Percentiles rank a stretch among this genome's conserved stretches.
These are phyloP conservation scores for Prorops nasuta DNA, from an alignment of 1,140 invertebrate genomes.

Conservation along the genomic window DNA sequence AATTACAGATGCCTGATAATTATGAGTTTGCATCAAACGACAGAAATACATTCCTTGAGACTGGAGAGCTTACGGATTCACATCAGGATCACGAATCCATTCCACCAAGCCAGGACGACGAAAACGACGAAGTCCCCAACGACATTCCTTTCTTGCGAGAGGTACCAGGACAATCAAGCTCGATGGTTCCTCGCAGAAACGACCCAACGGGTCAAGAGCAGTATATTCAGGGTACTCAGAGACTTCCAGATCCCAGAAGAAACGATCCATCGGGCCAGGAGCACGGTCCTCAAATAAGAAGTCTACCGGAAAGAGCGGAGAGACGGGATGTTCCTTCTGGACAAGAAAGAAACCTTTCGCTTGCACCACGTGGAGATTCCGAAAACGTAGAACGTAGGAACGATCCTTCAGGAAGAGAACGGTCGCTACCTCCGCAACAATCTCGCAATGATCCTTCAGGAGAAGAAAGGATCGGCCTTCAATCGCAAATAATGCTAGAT, in stretches of 20 bases:
- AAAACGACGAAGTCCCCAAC: constrained; percentile 53
- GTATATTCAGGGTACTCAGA: constrained; percentile 33
- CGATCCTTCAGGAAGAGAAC: constrained; percentile 49
- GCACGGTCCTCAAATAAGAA: constrained; percentile 30
- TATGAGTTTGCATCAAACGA: constrained; percentile 55
- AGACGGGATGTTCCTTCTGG: constrained; percentile 48
- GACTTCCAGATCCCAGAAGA: constrained; percentile 39
- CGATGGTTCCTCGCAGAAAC: constrained; percentile 45
- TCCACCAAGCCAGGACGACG: constrained; percentile 50
- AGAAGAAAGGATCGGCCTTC: constrained; percentile 36
- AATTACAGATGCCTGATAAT: constrained; percentile 42
- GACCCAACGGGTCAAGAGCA: constrained; percentile 53
- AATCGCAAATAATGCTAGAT: constrained; percentile 32
- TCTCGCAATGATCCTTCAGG: constrained; percentile 52
- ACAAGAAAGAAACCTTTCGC: constrained; percentile 37
- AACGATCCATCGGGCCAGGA: constrained; percentile 51
- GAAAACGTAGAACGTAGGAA: constrained; percentile 45
- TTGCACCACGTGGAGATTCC: constrained; percentile 28
- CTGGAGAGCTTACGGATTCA: constrained; percentile 51
- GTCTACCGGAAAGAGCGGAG: constrained; percentile 39
- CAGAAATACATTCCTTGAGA: constrained; percentile 52
- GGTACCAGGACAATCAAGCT: constrained; percentile 51
- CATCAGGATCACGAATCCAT: constrained; percentile 47
- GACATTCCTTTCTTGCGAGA: constrained; percentile 53
- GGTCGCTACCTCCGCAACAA: constrained; percentile 40